phyloP scores from a whole-genome alignment of 2,797 vertebrate species.

The Poecilia picta region DNA sequence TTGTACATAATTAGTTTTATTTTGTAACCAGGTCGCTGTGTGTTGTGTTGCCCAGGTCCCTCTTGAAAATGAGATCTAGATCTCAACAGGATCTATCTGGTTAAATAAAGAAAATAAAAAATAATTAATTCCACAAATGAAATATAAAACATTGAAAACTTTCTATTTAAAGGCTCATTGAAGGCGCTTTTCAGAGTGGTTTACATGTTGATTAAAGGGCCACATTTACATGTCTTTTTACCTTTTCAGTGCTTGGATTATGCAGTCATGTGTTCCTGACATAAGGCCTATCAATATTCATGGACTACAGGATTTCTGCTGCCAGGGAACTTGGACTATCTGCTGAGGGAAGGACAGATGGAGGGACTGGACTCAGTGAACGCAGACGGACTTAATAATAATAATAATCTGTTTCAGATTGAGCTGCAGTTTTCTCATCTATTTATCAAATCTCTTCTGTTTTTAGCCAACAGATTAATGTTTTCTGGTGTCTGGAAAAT shows the following conservation, averaged over 20 bases:
- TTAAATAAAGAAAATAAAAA: too few species aligned
- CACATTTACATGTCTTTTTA: neutral
- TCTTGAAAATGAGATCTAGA: too few species aligned
- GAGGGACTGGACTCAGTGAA: slow-evolving; percentile 20
- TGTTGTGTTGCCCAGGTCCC: too few species aligned
- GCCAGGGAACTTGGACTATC: slow-evolving; percentile 50
- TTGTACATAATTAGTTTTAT: too few species aligned
- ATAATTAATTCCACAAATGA: too few species aligned
- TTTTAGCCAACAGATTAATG: too few species aligned
- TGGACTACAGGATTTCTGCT: slow-evolving; percentile 38
- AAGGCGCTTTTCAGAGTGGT: neutral
- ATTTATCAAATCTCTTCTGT: neutral
- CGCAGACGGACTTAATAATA: slow-evolving; percentile 2
- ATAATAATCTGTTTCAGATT: slow-evolving; percentile 8
- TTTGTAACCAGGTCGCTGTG: too few species aligned
- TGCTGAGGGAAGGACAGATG: slow-evolving; percentile 43
- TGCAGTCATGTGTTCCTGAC: neutral
- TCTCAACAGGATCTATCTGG: too few species aligned
- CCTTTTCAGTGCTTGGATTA: neutral
- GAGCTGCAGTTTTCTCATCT: neutral
- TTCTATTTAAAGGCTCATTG: neutral
- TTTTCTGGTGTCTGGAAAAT: too few species aligned
- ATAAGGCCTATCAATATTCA: slow-evolving; percentile 11
- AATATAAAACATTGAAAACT: neutral
- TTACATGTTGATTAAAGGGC: neutral